Percentiles rank a stretch among this genome's conserved stretches.
Conservation (phyloP, 2,888 invertebrate genomes). For the Drosophila mulleri region DNA sequence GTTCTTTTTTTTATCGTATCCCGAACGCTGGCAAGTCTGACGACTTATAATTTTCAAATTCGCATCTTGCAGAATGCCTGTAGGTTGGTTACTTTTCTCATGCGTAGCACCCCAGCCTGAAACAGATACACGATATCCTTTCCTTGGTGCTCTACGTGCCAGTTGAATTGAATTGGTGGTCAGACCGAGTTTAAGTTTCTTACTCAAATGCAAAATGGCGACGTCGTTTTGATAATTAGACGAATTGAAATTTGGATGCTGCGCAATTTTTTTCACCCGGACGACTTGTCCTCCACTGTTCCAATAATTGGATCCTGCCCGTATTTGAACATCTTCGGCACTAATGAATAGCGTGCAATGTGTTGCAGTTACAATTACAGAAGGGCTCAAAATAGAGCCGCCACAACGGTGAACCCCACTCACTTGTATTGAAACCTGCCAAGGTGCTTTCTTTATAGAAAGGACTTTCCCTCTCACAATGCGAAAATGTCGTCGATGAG, state of each 20-base stretch:
- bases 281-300: neutral
- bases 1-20: accelerated
- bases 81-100: accelerated
- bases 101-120: neutral
- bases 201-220: neutral
- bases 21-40: accelerated
- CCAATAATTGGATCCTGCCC: neutral
- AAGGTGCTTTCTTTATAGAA: neutral
- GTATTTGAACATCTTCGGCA: neutral
- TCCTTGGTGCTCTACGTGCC: neutral
- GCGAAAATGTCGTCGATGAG: accelerated
- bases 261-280: neutral
- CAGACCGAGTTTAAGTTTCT: neutral
- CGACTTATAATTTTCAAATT: neutral
- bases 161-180: neutral
- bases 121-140: neutral
- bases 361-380: neutral
- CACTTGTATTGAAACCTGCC: neutral
- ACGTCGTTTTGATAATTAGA: neutral
- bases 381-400: neutral
- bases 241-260: neutral
- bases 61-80: neutral
- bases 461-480: neutral
- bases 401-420: neutral
- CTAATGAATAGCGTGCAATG: too few relatives aligned